Evolutionary conservation across 2,797 vertebrate genomes (phyloP).

Genomic region (Sebastiscus tertius): DNA sequence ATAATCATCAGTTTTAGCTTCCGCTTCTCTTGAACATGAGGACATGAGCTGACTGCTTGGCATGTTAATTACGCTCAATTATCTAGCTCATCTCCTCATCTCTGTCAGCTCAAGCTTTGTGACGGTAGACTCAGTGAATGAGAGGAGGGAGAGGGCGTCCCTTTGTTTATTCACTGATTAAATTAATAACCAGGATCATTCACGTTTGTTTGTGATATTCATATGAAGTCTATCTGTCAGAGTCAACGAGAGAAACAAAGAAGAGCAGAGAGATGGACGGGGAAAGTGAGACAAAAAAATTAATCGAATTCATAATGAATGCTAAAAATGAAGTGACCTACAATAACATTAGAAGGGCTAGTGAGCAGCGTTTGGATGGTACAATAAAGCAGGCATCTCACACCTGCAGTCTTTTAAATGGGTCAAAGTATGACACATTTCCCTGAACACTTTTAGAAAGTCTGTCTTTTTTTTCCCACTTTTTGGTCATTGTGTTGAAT

Average conservation of each 20-base stretch:
- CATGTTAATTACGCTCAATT: conserved; percentile 43
- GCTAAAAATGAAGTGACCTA: not conserved
- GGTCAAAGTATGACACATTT: not conserved
- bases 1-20: not conserved
- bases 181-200: conserved; percentile 24
- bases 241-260: not conserved
- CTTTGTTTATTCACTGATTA: conserved; percentile 19
- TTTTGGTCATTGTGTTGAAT: not conserved
- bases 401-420: not conserved
- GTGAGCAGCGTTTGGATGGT: not conserved
- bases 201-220: not conserved
- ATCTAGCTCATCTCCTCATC: conserved; percentile 26
- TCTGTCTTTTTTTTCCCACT: not conserved
- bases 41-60: not conserved
- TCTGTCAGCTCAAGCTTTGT: conserved; percentile 17
- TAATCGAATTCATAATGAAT: not conserved
- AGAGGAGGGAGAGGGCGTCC: not conserved
- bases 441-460: not conserved
- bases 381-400: not conserved
- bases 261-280: not conserved
- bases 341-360: not conserved
- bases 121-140: not conserved
- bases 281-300: not conserved
- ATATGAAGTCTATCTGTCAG: not conserved
- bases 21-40: not conserved